Evolutionary conservation across 2,888 invertebrate genomes (phyloP).

Genomic region (Leuctra nigra): DNA sequence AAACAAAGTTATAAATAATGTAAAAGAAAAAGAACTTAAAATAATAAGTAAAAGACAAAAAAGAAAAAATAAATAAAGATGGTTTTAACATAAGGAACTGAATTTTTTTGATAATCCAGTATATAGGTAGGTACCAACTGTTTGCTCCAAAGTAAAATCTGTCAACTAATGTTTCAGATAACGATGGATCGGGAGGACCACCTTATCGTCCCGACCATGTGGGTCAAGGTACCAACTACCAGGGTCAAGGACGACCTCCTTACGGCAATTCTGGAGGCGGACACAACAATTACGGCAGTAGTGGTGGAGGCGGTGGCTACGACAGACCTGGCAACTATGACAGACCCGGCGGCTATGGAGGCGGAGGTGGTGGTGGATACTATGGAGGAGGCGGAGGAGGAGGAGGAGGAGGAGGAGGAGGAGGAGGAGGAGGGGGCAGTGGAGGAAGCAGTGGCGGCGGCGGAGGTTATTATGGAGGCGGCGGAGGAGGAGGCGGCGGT

Average conservation of each 20-base stretch:
- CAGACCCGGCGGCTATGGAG: conserved; percentile 19
- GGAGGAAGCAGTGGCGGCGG: conserved; percentile 19
- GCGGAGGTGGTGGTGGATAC: conserved; percentile 16
- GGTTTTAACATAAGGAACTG: no score
- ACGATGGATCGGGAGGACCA: conserved; percentile 33
- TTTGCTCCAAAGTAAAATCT: no score
- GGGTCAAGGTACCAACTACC: conserved; percentile 43
- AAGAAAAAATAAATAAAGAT: no score
- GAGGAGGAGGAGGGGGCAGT: conserved; percentile 25
- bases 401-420: conserved; percentile 17
- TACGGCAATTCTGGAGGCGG: conserved; percentile 22
- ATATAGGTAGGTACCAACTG: no score
- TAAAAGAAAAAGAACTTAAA: no score
- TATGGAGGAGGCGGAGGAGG: conserved; percentile 6
- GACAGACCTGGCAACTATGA: conserved; percentile 17
- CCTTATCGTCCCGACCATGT: conserved; percentile 43
- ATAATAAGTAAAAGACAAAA: no score
- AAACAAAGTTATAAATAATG: no score
- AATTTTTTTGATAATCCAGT: no score
- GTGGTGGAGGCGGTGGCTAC: conserved; percentile 20
- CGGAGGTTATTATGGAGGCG: conserved; percentile 24
- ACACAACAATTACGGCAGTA: conserved; percentile 23
- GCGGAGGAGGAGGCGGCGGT: conserved; percentile 16
- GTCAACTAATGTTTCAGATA: no score
- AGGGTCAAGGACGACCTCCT: conserved; percentile 40